Evolutionary conservation across 2,888 invertebrate genomes (phyloP).

Genomic region (Podotricha telesiphe): DNA sequence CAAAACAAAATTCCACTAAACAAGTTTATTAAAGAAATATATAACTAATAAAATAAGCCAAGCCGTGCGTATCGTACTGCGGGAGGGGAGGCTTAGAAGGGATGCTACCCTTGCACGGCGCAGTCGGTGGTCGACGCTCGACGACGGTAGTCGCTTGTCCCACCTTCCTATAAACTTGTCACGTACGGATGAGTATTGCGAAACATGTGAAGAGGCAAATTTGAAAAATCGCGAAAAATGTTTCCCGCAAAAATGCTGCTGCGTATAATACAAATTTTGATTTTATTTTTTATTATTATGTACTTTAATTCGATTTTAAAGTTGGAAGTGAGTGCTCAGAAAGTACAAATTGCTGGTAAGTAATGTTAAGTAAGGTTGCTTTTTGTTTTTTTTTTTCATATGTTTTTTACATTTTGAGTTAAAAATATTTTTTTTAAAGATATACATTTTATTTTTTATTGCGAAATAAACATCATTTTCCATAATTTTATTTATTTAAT

Average conservation of each 20-base stretch:
- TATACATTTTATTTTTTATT: no score
- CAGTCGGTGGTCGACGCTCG: conserved; percentile 65
- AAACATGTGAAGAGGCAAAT: conserved; percentile 53
- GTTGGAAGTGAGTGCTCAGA: conserved; percentile 52
- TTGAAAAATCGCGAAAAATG: conserved; percentile 48
- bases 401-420: no score
- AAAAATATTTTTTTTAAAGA: no score
- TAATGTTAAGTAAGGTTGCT: not conserved
- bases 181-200: conserved; percentile 48
- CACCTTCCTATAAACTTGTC: conserved; percentile 50
- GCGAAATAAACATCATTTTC: no score
- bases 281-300: conserved; percentile 55
- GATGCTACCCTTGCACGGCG: conserved; percentile 45
- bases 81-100: conserved; percentile 60
- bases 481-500: no score
- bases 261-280: conserved; percentile 55
- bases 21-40: conserved; percentile 80
- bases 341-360: conserved; percentile 60
- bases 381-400: not conserved
- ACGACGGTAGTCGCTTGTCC: conserved; percentile 46
- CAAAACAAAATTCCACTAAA: conserved; percentile 57
- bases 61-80: conserved; percentile 59
- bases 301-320: conserved; percentile 55
- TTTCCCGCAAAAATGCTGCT: conserved; percentile 54
- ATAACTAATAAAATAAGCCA: conserved; percentile 78